Evolutionary conservation across 2,113 vertebrate species (phyloP).

Genomic region (Pedionomus torquatus): DNA sequence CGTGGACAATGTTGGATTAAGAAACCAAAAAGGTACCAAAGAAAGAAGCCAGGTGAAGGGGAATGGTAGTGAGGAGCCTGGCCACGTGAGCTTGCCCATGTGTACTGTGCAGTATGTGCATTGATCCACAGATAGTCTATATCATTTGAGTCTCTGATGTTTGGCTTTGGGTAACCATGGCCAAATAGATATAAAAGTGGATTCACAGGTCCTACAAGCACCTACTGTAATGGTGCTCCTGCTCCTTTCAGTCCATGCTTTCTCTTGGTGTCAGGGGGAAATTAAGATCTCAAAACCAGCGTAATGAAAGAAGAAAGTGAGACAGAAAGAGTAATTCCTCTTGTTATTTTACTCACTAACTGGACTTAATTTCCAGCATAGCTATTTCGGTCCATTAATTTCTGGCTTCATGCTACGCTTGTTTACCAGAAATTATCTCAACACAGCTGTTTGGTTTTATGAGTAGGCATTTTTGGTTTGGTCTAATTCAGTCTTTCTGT

Average conservation of each 20-base stretch:
- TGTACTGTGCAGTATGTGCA: accelerated
- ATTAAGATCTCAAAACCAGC: not conserved
- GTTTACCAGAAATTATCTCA: slow-evolving; percentile 22
- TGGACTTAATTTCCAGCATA: not conserved
- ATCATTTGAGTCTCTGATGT: not conserved
- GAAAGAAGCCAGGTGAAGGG: not conserved
- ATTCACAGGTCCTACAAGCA: not conserved
- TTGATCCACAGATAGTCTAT: not conserved
- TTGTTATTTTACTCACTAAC: not conserved
- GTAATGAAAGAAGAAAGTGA: not conserved
- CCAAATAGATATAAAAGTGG: not conserved
- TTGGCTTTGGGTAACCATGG: accelerated
- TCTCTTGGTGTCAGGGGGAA: not conserved
- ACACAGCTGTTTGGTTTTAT: not conserved
- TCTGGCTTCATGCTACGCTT: not conserved
- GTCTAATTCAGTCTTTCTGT: not conserved
- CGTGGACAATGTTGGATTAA: not conserved
- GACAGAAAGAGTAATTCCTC: not conserved
- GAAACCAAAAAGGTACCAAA: not conserved
- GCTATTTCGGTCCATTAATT: not conserved
- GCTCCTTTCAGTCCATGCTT: accelerated
- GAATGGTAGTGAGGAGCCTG: too few species aligned
- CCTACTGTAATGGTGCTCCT: not conserved
- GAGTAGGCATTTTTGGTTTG: not conserved
- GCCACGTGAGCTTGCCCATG: accelerated